Base-by-base conservation (phyloP, 1,140 invertebrate species). In the Agraylea sexmaculata region DNA sequence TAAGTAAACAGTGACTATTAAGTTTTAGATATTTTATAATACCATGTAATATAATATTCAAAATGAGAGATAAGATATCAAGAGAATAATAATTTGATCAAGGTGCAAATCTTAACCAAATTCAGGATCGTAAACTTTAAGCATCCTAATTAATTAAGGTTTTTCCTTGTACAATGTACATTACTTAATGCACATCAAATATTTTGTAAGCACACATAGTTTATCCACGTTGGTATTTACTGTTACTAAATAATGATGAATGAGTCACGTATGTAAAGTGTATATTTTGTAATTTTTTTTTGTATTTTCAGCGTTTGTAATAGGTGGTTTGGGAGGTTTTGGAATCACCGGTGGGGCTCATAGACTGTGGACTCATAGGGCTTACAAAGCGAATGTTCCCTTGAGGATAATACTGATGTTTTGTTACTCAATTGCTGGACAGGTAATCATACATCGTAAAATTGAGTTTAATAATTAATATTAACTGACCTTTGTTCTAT, bases 261-360 rank as follows among this genome's bases (percentile, higher is more conserved):
- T 5, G 17, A 33, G 20, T 33, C 16, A 33, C 17, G 11, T 33
- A 15, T 6, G 11, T 4, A 12, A 21, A 37, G 25, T 37, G 21
- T 22, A 21, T 12, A 37, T 13, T 7, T 8, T 12, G 7, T 32
- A 12, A 6, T 32, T 32, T 39, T 46, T 11, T 32, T 21, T 35
- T 45, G 2, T 36, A 31, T 33, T 48, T 60, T 28, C 47, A 79
- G 76, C 55, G 23, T 53, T 68, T 4, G 28, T 71, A 6, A 50
- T 68, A 11, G 71, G 68, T 18, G 51, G 59, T 7, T 37, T 76
- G 1, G 65, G 64, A 17, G 78, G 72, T 22, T 73, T 81, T 41
- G 79, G 80, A 7, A 66, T 91, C 4, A 91, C 87, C 1, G 87
- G 71, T 15, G 88, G 88, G 3, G 83, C 71, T 1, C 88, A 92